phyloP scores from a whole-genome alignment of 2,797 vertebrate species.

The Naso thynnoides region DNA sequence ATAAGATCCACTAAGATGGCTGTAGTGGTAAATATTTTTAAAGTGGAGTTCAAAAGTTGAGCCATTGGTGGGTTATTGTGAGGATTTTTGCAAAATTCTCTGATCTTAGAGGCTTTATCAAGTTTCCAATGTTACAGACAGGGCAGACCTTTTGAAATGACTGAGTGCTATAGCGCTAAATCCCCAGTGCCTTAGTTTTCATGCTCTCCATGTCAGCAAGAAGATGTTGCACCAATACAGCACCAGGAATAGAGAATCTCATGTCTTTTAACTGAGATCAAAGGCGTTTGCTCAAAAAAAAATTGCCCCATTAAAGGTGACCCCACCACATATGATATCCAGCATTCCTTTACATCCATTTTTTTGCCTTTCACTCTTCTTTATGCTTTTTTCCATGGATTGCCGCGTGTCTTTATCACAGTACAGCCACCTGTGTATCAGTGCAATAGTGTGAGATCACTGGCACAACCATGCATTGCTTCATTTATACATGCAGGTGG shows the following conservation, averaged over 20 bases:
- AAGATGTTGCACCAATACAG: not conserved
- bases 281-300: not conserved
- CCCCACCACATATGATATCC: too few species aligned
- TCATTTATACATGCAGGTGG: too few species aligned
- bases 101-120: constrained; percentile 16
- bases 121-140: constrained; percentile 10
- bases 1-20: not conserved
- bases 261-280: not conserved
- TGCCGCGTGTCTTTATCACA: not conserved
- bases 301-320: too few species aligned
- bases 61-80: not conserved
- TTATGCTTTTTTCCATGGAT: not conserved
- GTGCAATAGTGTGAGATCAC: not conserved
- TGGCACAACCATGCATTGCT: too few species aligned
- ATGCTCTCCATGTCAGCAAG: not conserved
- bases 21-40: constrained; percentile 5
- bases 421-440: not conserved
- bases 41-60: constrained; percentile 28
- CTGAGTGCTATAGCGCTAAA: not conserved
- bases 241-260: not conserved
- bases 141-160: not conserved
- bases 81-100: constrained; percentile 10
- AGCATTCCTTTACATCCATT: too few species aligned
- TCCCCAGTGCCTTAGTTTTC: not conserved
- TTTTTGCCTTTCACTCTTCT: too few species aligned